Percentiles rank a stretch among this genome's conserved stretches.
Evolutionary conservation across 2,113 vertebrate genomes (phyloP).

Genomic region (Xiphias gladius): DNA sequence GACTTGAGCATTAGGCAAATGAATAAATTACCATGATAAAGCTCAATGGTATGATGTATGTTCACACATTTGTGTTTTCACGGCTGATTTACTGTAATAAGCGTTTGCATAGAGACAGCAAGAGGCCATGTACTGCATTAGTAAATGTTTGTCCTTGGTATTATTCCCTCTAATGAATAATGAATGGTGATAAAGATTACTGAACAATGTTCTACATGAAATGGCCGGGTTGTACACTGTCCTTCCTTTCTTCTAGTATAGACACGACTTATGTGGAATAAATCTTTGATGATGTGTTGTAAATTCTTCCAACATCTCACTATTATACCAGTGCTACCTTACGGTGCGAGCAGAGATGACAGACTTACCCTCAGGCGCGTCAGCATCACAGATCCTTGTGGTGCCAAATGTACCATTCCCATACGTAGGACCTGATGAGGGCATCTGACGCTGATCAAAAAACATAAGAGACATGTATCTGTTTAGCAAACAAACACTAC

Average conservation of each 20-base stretch:
- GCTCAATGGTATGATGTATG: slow-evolving; percentile 42
- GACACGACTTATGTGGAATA: slow-evolving; percentile 38
- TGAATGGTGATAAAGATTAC: slow-evolving; percentile 52
- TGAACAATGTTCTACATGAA: slow-evolving; percentile 44
- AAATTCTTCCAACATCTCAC: slow-evolving; percentile 51
- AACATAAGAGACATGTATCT: slow-evolving; percentile 26
- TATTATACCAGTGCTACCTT: slow-evolving; percentile 31
- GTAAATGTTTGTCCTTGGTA: slow-evolving; percentile 70
- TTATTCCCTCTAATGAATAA: slow-evolving; percentile 72
- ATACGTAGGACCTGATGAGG: slow-evolving; percentile 49
- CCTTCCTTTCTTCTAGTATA: slow-evolving; percentile 34
- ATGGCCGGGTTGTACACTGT: slow-evolving; percentile 4
- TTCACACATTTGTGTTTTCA: slow-evolving; percentile 61
- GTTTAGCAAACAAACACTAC: slow-evolving; percentile 20
- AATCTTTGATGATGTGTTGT: slow-evolving; percentile 58
- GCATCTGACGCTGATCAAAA: slow-evolving; percentile 55
- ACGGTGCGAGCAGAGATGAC: slow-evolving; percentile 37
- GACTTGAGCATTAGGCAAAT: slow-evolving; percentile 35
- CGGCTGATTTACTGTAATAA: slow-evolving; percentile 66
- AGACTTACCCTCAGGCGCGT: slow-evolving; percentile 93
- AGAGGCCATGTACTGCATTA: slow-evolving; percentile 56
- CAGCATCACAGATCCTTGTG: slow-evolving; percentile 92
- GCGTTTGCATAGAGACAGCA: slow-evolving; percentile 66
- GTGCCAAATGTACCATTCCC: slow-evolving; percentile 81
- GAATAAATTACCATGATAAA: slow-evolving; percentile 62